A percentile compares a stretch with the other conserved stretches of the same genome.
These are phyloP conservation scores for Ochlodes sylvanus DNA, from an alignment of 2,888 invertebrate species.

Conservation along the genomic window DNA sequence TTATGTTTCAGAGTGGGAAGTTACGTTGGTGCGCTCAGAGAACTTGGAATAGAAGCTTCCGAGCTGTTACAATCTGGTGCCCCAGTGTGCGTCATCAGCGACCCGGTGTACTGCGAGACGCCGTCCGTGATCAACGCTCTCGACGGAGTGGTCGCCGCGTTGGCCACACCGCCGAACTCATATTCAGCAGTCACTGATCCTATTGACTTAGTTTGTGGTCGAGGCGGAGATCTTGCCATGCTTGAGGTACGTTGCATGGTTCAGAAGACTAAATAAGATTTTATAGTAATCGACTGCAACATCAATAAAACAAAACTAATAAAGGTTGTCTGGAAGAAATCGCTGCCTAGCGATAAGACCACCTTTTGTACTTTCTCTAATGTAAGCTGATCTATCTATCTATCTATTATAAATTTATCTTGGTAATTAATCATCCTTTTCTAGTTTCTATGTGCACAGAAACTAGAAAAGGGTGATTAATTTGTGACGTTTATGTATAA, in stretches of 20 bases:
- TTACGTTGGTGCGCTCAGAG: slow-evolving; percentile 88
- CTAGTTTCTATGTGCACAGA: too few relatives aligned
- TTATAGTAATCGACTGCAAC: too few relatives aligned
- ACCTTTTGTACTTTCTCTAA: too few relatives aligned
- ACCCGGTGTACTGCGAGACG: slow-evolving; percentile 85
- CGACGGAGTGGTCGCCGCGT: slow-evolving; percentile 77
- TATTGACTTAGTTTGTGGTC: slow-evolving; percentile 91
- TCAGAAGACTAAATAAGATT: too few relatives aligned
- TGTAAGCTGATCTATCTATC: too few relatives aligned
- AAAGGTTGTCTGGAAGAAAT: too few relatives aligned
- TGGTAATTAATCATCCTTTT: too few relatives aligned
- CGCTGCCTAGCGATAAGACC: too few relatives aligned
- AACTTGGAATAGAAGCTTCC: slow-evolving; percentile 86
- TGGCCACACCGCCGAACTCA: slow-evolving; percentile 92
- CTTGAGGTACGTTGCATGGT: slow-evolving; percentile 87
- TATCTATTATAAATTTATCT: too few relatives aligned
- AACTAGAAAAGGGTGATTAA: too few relatives aligned
- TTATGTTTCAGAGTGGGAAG: slow-evolving; percentile 81
- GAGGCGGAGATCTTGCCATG: slow-evolving; percentile 91
- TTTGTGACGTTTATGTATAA: too few relatives aligned
- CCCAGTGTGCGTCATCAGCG: slow-evolving; percentile 72
- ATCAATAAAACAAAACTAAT: too few relatives aligned
- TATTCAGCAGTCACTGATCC: slow-evolving; percentile 92
- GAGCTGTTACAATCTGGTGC: slow-evolving; percentile 66
- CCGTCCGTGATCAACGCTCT: slow-evolving; percentile 65